A percentile compares a stretch with the other conserved stretches of the same genome.
Conservation (phyloP, 1,140 invertebrate species). For the Saxidomus purpurata region DNA sequence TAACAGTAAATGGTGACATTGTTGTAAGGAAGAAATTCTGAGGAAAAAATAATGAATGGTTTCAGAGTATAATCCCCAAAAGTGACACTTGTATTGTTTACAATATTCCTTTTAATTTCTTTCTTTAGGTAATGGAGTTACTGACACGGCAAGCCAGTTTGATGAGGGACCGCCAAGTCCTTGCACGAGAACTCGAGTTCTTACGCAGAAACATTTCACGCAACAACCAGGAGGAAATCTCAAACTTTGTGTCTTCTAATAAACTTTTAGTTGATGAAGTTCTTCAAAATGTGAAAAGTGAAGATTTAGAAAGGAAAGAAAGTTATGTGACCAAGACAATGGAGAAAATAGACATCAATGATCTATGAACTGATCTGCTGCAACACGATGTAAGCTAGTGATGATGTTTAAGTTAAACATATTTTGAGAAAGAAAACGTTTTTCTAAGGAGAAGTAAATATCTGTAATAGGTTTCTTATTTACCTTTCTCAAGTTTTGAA, state of each 20-base stretch:
- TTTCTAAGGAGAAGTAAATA: not conserved
- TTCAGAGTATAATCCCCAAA: too few relatives aligned
- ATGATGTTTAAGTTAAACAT: not conserved
- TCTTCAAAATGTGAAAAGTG: slow-evolving; percentile 75
- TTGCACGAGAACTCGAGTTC: slow-evolving; percentile 84
- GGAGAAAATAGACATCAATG: slow-evolving; percentile 18
- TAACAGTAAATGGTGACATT: too few relatives aligned
- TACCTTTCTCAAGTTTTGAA: not conserved
- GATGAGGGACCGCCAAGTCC: slow-evolving; percentile 79
- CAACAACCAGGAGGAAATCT: slow-evolving; percentile 73
- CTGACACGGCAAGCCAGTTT: slow-evolving; percentile 77
- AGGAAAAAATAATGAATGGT: too few relatives aligned
- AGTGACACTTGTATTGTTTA: too few relatives aligned
- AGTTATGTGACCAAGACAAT: slow-evolving; percentile 45
- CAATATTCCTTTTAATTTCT: too few relatives aligned
- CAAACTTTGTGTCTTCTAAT: slow-evolving; percentile 78
- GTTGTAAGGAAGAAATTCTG: too few relatives aligned
- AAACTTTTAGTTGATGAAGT: slow-evolving; percentile 81
- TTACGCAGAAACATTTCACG: slow-evolving; percentile 78
- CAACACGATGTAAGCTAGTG: not conserved
- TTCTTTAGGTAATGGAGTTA: slow-evolving; percentile 79
- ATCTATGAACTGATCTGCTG: not conserved
- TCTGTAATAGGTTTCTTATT: not conserved
- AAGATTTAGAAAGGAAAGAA: slow-evolving; percentile 72
- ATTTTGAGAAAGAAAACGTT: not conserved